phyloP scores from a whole-genome alignment of 92 coral and sea anemone genomes.

The Phymanthus crucifer region DNA sequence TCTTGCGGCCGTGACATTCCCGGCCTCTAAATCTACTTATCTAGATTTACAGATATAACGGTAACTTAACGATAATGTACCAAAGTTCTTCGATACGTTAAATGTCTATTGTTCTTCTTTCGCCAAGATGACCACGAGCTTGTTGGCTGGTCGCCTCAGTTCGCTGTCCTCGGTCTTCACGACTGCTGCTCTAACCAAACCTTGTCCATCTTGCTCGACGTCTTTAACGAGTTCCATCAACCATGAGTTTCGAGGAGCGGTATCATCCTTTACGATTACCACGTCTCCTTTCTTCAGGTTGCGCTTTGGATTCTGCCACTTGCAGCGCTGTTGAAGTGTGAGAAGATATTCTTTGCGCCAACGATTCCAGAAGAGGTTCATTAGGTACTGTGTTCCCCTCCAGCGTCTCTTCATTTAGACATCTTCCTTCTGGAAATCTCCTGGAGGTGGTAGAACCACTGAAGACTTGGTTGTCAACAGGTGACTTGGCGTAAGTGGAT shows the following conservation, averaged over 20 bases:
- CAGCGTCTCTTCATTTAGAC: too few species aligned
- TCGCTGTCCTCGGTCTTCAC: not conserved
- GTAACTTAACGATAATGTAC: not conserved
- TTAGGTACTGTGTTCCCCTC: not conserved
- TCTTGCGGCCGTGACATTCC: too few species aligned
- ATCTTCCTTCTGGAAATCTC: too few species aligned
- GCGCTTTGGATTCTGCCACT: conserved; percentile 13
- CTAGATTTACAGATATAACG: not conserved
- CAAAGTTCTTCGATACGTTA: not conserved
- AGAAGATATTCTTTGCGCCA: conserved; percentile 3
- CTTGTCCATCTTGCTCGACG: conserved; percentile 13
- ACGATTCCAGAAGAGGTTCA: conserved; percentile 2
- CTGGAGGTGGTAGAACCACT: too few species aligned
- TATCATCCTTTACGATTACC: conserved; percentile 3
- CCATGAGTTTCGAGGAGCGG: conserved; percentile 14
- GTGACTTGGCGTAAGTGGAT: too few species aligned
- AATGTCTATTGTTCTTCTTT: conserved; percentile 13
- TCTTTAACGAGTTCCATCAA: not conserved
- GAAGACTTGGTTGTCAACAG: too few species aligned
- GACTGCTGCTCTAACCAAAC: conserved; percentile 19
- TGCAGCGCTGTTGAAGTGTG: conserved; percentile 15
- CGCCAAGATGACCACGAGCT: conserved; percentile 11
- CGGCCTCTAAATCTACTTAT: not conserved
- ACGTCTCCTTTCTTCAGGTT: conserved; percentile 3
- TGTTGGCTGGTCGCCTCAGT: conserved; percentile 23